phyloP scores from a whole-genome alignment of 2,888 invertebrate species.

The Ditula angustiorana region DNA sequence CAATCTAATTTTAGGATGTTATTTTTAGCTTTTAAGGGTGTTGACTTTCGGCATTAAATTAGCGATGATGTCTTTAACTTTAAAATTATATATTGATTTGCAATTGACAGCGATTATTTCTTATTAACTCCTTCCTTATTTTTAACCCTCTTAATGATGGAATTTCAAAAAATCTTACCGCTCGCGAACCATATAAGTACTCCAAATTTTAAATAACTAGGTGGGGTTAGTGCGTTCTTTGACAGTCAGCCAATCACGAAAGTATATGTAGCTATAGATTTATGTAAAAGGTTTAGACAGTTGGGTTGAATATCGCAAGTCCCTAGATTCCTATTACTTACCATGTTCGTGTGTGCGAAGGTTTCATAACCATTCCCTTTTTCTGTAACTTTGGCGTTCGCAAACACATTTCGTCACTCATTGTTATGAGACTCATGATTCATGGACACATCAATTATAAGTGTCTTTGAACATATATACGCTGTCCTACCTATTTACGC shows the following conservation, averaged over 20 bases:
- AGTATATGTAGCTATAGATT: too few species aligned
- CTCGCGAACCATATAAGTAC: too few species aligned
- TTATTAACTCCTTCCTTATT: too few species aligned
- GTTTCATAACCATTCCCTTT: background rate
- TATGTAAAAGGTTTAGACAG: too few species aligned
- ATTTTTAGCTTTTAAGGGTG: background rate
- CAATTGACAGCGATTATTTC: too few species aligned
- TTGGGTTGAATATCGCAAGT: too few species aligned
- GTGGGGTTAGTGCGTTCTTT: too few species aligned
- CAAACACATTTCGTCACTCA: background rate
- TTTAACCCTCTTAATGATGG: too few species aligned
- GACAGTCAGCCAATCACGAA: too few species aligned
- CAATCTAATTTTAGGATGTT: background rate
- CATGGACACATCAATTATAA: background rate
- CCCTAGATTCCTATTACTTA: background rate
- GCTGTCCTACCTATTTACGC: conserved; percentile 1
- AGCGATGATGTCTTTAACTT: background rate
- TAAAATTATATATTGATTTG: too few species aligned
- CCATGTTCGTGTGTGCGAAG: background rate
- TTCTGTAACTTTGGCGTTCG: background rate
- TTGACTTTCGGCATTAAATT: background rate
- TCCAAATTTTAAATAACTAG: too few species aligned
- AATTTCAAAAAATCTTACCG: too few species aligned
- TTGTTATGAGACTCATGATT: conserved; percentile 1
- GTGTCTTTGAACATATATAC: background rate